Base-by-base conservation (phyloP, 23 tunicate genomes). In the Phallusia fumigata region DNA sequence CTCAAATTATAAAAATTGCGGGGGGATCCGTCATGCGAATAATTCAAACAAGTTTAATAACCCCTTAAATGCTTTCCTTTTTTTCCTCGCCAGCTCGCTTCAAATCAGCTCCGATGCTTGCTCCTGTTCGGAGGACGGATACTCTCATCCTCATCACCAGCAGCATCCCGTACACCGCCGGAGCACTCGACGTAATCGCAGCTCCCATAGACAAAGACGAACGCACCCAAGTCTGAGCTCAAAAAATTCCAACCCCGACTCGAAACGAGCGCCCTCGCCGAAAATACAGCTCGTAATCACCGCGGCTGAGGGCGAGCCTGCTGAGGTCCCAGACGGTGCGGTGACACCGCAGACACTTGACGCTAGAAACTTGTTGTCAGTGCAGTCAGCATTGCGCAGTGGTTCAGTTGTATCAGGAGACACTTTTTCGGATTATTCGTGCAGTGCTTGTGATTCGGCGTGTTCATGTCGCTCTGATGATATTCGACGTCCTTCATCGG, bases 101-200 rank as follows among this genome's bases (percentile, higher is more conserved):
- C 69, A 33, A 24, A 18, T 26, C 18, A 77, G 80, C 47, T 77
- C 80, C 1, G 80, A 77, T 36, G 8, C 30, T 16, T 77, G 80
- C n/a, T 33, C 80, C 18, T 77, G 80, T 24, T 77, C 80, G 26
- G 80, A 77, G 10, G 80, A 77, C 80, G 47, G 53, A 6, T 34
- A 22, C 16, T 58, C 69, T 16, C 69, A 40, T 40, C 47, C 47
- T 40, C 47, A 40, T 40, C 47, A 40, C 8, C 47, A 40, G 8
- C 47, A 22, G 28, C 69, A 58, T 13, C 69, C 69, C 15, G 11
- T 11, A 6, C 69, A 58, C 11, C 69, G 69, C 11, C 2, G 69
- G 26, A 58, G 69, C 28, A 58, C 28, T 1, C 69, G 28, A 1
- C 28, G 26, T 1, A 22, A 16, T 22, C 69, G 69, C 3, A 1